phyloP scores from a whole-genome alignment of 2,113 vertebrate genomes.

The Oceanites oceanicus region DNA sequence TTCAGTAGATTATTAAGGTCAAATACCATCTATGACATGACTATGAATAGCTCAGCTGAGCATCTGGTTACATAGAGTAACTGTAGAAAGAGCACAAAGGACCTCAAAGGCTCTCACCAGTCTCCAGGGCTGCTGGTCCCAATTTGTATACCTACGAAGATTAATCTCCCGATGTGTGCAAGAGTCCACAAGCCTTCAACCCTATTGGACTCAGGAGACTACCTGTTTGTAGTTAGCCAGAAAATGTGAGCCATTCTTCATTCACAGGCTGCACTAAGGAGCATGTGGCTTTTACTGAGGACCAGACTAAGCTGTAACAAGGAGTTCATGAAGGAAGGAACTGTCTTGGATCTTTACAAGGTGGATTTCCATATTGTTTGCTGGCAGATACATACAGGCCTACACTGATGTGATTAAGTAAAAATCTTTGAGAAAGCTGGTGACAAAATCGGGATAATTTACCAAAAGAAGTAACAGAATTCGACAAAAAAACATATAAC shows the following conservation, averaged over 20 bases:
- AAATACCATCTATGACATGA: constrained; percentile 50
- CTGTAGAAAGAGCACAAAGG: constrained; percentile 58
- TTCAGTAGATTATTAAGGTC: constrained; percentile 75
- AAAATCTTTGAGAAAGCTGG: not conserved
- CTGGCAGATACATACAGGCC: not conserved
- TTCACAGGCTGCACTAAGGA: not conserved
- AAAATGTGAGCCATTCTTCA: constrained; percentile 13
- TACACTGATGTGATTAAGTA: not conserved
- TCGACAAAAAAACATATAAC: not conserved
- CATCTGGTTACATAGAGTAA: constrained; percentile 50
- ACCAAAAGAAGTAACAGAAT: not conserved
- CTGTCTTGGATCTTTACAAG: not conserved
- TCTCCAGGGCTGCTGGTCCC: not conserved
- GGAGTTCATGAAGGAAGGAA: not conserved
- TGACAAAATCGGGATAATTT: not conserved
- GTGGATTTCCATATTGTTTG: not conserved
- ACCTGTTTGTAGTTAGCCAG: constrained; percentile 6
- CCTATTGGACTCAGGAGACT: not conserved
- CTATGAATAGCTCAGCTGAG: constrained; percentile 65
- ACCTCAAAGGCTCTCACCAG: not conserved
- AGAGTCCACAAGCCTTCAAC: not conserved
- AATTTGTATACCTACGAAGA: constrained; percentile 8
- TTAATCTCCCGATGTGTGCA: constrained; percentile 4
- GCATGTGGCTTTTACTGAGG: not conserved
- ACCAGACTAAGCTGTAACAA: not conserved